Conservation (phyloP, 2,888 invertebrate species). For the Mermis nigrescens region DNA sequence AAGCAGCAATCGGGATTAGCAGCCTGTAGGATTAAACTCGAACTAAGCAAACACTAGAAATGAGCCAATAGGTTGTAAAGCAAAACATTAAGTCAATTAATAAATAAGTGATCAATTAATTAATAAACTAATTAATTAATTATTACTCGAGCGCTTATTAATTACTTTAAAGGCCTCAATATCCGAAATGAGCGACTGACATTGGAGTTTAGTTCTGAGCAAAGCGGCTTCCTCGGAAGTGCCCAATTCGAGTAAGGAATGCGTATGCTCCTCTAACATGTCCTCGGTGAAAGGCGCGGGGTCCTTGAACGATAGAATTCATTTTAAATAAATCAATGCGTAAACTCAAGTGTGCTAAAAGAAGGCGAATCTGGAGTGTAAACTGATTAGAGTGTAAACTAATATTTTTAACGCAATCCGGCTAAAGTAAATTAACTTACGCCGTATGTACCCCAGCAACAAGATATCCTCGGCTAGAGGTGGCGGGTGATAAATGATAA, state of each 20-base stretch:
- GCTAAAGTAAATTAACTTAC: no score
- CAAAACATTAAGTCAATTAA: no score
- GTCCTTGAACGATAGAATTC: conserved; percentile 46
- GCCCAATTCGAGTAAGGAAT: conserved; percentile 66
- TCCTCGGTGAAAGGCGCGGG: conserved; percentile 93
- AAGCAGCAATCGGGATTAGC: conserved; percentile 77
- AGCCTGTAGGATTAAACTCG: conserved; percentile 39
- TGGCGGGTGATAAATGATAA: no score
- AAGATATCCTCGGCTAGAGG: no score
- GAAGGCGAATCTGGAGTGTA: no score
- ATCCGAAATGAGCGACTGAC: conserved; percentile 77
- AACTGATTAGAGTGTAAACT: no score
- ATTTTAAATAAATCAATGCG: background rate
- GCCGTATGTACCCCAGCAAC: no score
- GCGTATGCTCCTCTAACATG: conserved; percentile 75
- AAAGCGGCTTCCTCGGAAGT: conserved; percentile 62
- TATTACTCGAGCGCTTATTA: no score
- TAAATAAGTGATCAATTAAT: no score
- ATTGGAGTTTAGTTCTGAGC: conserved; percentile 76
- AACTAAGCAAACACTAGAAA: background rate
- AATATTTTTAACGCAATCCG: conserved; percentile 5
- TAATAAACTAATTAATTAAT: no score
- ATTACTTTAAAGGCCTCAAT: conserved; percentile 90
- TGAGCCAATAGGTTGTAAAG: background rate
- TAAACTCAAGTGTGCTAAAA: no score